Evolutionary conservation across 2,113 vertebrate genomes (phyloP), one percentile per base, ranked within the genome.

Genomic region (Leptobrachium leishanense): DNA sequence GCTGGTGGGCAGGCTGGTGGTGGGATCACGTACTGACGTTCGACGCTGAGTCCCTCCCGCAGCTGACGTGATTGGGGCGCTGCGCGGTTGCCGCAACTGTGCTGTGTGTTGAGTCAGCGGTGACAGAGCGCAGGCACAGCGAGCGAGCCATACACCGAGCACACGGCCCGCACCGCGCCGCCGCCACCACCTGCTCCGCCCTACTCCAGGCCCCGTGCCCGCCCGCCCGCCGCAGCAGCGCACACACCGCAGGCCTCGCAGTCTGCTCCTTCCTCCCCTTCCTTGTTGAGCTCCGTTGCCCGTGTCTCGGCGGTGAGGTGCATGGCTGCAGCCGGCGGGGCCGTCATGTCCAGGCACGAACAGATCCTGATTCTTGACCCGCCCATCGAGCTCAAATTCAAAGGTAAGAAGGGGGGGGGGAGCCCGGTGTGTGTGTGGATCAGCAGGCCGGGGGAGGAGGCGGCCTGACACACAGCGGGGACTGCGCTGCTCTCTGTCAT

Each of bases 281-380:
- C 59, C 64, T 43, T 82, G 82, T 81, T 81, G 67, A 69, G 77
- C 43, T 73, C 82, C 72, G 84, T 83, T 85, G 82, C 86, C 88
- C 91, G 54, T 44, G 85, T 86, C 90, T 87, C 88, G 88, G 81
- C 85, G 81, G 77, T 83, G 74, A 84, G 68, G 88, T 82, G 82
- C 82, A 91, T 91, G 90, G 90, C 89, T 89, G 87, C 86, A 77
- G 89, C 89, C 87, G 89, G 89, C 72, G 88, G 90, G 70, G 91
- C 90, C 86, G 91, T 92, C 84, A 95, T 98, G 95, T 94, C 96
- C 76, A 98, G 97, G 90, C 90, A 95, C 92, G 96, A 98, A 84
- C 96, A 98, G 90, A 81, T 98, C 79, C 90, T 98, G 74, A 79
- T 97, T 44, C 95, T 98, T 46, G 96, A 98, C 84, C 96, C 96